These are phyloP conservation scores for Eupeodes luniger DNA, from an alignment of 2,888 invertebrate genomes.

Conservation along the genomic window DNA sequence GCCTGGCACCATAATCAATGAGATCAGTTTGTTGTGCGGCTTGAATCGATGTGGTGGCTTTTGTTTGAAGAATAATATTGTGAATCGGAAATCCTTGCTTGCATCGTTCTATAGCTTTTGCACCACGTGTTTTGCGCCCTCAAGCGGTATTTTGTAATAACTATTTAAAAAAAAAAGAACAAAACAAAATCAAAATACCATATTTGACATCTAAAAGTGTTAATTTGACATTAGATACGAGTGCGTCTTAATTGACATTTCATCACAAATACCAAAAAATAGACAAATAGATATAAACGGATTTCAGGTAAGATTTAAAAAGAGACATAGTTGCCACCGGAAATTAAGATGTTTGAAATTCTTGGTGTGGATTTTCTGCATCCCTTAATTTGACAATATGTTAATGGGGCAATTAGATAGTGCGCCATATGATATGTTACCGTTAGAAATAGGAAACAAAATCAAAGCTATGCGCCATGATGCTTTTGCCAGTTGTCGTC, in stretches of 20 bases:
- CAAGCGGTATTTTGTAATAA: not conserved
- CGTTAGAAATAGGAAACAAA: conserved; percentile 16
- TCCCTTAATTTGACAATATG: conserved; percentile 69
- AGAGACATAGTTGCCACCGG: not conserved
- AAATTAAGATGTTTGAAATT: conserved; percentile 14
- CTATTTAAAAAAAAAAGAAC: not conserved
- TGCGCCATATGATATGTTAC: conserved; percentile 49
- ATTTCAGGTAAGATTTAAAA: conserved; percentile 58
- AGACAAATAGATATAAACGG: not conserved
- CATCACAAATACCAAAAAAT: not conserved
- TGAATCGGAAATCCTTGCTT: conserved; percentile 54
- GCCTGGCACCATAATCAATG: conserved; percentile 69
- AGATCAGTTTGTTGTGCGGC: conserved; percentile 76
- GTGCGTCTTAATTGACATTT: not conserved
- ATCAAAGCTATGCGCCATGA: conserved; percentile 13
- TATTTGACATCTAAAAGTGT: not conserved
- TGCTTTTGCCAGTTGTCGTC: not conserved
- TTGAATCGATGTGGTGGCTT: conserved; percentile 74
- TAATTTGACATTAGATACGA: not conserved
- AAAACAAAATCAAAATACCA: not conserved
- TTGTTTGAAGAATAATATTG: conserved; percentile 28
- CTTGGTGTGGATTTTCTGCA: conserved; percentile 43
- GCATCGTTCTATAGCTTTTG: not conserved
- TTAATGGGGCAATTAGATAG: conserved; percentile 61
- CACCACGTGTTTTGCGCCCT: conserved; percentile 25